Percentiles rank a stretch among this genome's conserved stretches.
Conservation (phyloP, 2,797 vertebrate genomes). For the Sus cebifrons region DNA sequence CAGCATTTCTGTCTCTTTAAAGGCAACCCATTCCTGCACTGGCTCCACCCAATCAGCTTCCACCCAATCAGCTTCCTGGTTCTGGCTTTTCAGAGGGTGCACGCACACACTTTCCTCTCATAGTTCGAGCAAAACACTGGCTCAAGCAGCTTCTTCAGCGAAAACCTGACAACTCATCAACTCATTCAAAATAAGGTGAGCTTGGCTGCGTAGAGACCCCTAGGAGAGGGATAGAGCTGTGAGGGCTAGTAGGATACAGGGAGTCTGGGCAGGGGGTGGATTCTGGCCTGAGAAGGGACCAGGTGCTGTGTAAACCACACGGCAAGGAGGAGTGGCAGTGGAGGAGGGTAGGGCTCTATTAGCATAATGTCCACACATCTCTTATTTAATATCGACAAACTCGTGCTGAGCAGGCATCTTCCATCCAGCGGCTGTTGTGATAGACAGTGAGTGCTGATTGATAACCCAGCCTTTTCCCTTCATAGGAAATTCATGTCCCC, state of each 20-base stretch:
- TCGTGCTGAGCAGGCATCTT: too few species aligned
- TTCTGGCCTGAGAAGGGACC: neutral
- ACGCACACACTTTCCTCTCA: neutral
- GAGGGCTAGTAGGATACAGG: neutral
- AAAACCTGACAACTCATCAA: too few species aligned
- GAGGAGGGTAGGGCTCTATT: too few species aligned
- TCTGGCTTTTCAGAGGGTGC: neutral
- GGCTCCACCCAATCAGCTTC: conserved; percentile 49
- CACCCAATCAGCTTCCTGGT: conserved; percentile 16
- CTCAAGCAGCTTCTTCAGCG: neutral
- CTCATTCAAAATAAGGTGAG: conserved; percentile 42
- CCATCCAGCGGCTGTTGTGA: too few species aligned
- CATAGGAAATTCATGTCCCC: neutral
- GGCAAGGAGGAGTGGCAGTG: accelerated
- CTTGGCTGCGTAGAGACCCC: neutral
- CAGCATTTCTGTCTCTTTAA: conserved; percentile 47
- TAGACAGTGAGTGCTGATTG: neutral
- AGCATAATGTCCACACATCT: accelerated
- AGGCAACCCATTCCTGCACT: accelerated
- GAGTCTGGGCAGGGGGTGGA: accelerated
- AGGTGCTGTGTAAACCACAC: accelerated
- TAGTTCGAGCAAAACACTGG: neutral
- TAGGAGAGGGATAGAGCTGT: accelerated
- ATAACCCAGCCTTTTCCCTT: neutral
- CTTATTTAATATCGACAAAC: neutral